A percentile compares a stretch with the other conserved stretches of the same genome.
Evolutionary conservation across 2,797 vertebrate genomes (phyloP).

Genomic region (Micrastur ruficollis): DNA sequence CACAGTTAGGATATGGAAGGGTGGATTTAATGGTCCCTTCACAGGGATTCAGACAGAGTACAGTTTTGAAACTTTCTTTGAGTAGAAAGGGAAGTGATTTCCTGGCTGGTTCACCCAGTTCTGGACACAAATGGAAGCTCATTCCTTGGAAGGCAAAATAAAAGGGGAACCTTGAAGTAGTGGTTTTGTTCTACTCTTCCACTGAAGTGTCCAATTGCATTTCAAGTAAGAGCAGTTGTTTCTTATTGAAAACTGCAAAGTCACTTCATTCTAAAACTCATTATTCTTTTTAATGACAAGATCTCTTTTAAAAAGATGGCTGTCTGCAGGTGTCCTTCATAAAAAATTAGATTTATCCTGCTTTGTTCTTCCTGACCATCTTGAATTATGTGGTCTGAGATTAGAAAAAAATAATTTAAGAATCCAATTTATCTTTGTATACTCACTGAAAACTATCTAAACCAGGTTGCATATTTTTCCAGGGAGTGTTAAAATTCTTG

Average conservation of each 20-base stretch:
- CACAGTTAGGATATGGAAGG: not conserved
- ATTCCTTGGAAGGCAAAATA: not conserved
- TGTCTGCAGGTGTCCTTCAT: not conserved
- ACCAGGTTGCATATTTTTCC: not conserved
- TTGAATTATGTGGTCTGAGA: not conserved
- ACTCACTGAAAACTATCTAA: not conserved
- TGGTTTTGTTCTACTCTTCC: not conserved
- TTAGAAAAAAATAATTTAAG: not conserved
- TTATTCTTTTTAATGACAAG: not conserved
- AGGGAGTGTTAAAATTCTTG: not conserved
- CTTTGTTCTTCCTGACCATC: not conserved
- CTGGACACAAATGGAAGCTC: not conserved
- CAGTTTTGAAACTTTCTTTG: not conserved
- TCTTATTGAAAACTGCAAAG: not conserved
- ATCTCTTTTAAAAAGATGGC: not conserved
- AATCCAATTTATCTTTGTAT: not conserved
- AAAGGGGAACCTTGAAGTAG: not conserved
- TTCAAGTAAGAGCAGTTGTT: not conserved
- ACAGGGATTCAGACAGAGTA: not conserved
- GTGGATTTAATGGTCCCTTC: not conserved
- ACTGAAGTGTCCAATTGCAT: not conserved
- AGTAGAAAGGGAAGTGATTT: not conserved
- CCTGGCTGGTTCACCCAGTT: not conserved
- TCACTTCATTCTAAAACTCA: not conserved
- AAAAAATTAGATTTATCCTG: not conserved